Conservation (phyloP, 2,797 vertebrate genomes). For the Acanthis flammea region DNA sequence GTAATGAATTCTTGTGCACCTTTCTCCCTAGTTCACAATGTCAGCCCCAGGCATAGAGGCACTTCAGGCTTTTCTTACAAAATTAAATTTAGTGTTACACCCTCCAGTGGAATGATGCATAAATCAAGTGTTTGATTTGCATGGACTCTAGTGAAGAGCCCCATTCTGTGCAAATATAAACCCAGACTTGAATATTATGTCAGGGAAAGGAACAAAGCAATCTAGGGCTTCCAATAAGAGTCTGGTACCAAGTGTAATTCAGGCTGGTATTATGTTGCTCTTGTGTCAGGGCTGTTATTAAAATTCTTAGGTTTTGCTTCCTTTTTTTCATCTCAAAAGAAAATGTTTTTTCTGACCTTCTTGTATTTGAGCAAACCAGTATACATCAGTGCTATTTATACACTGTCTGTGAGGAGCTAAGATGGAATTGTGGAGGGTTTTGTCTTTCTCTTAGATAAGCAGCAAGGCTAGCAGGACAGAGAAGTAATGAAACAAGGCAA, state of each 20-base stretch:
- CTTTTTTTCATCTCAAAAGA: constrained; percentile 83
- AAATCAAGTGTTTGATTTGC: constrained; percentile 97
- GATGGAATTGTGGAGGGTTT: constrained; percentile 27
- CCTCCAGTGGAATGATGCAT: constrained; percentile 87
- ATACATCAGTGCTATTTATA: constrained; percentile 71
- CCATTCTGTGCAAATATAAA: constrained; percentile 87
- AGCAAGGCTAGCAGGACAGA: neutral
- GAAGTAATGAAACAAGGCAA: constrained; percentile 39
- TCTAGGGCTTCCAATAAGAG: constrained; percentile 88
- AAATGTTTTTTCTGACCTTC: constrained; percentile 81
- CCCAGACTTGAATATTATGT: constrained; percentile 88
- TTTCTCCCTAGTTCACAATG: constrained; percentile 87
- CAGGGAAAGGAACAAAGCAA: constrained; percentile 89
- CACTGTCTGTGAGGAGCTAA: constrained; percentile 50
- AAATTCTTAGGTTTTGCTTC: constrained; percentile 79
- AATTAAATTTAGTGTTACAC: constrained; percentile 99
- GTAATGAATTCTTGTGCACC: constrained; percentile 92
- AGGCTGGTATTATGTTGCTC: constrained; percentile 81
- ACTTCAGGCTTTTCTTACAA: constrained; percentile 84
- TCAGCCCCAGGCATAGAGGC: constrained; percentile 79
- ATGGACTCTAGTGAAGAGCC: constrained; percentile 86
- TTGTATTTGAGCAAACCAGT: constrained; percentile 70
- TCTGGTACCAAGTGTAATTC: constrained; percentile 83
- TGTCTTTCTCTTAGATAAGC: neutral
- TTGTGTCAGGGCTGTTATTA: constrained; percentile 90